A percentile compares a stretch with the other conserved stretches of the same genome.
These are phyloP conservation scores for Nesoenas mayeri DNA, from an alignment of 2,113 vertebrate genomes.

Conservation along the genomic window DNA sequence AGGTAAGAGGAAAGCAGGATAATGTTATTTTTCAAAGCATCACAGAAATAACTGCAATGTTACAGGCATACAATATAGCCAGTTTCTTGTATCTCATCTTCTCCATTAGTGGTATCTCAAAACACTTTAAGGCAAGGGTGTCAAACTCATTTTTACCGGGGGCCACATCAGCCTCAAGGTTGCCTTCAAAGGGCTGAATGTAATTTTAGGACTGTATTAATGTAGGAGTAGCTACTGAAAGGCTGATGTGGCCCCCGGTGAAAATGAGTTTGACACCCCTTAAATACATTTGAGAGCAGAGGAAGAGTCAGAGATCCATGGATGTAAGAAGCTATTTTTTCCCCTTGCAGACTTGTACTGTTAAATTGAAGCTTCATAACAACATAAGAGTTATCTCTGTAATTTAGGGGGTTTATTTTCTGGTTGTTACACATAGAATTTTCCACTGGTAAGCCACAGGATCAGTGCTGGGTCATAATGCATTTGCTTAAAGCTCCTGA, in stretches of 20 bases:
- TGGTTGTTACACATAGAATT: background rate
- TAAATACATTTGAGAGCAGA: background rate
- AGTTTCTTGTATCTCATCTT: background rate
- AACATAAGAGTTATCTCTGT: slow-evolving; percentile 6
- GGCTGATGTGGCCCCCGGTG: no score
- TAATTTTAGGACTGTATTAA: no score
- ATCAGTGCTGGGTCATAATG: slow-evolving; percentile 11
- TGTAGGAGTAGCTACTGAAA: no score
- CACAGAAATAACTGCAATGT: background rate
- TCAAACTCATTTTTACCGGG: no score
- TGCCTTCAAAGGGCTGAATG: no score
- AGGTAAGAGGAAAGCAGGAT: background rate
- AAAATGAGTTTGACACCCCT: background rate
- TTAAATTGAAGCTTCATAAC: slow-evolving; percentile 15
- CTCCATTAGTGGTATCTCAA: background rate
- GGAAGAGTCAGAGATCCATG: background rate
- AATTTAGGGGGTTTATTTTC: slow-evolving; percentile 45
- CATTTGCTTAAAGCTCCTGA: slow-evolving; percentile 9
- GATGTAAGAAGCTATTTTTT: background rate
- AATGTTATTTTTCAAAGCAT: background rate
- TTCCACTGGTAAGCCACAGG: slow-evolving; percentile 24
- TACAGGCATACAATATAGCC: background rate
- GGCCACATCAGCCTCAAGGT: no score
- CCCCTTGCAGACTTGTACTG: background rate
- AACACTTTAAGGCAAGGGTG: background rate